Conservation (phyloP, 2,888 invertebrate genomes). For the Dicranocentrus wangi region DNA sequence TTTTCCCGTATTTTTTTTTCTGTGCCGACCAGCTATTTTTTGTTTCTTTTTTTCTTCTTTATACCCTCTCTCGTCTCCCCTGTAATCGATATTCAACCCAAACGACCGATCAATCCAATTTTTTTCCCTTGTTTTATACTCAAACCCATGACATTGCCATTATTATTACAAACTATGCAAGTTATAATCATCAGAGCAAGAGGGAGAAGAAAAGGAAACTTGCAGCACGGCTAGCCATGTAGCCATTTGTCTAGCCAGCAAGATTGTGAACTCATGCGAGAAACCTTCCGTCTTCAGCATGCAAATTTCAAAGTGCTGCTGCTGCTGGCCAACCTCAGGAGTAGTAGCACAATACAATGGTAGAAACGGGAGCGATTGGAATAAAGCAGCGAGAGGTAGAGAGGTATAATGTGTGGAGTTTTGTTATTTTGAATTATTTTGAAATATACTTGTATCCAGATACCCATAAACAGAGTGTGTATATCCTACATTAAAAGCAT, state of each 20-base stretch:
- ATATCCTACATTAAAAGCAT: constrained; percentile 30
- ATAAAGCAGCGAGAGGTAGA: too few relatives aligned
- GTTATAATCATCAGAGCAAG: constrained; percentile 49
- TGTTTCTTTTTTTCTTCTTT: constrained; percentile 28
- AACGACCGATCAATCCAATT: constrained; percentile 69
- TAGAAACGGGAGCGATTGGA: too few relatives aligned
- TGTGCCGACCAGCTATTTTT: constrained; percentile 26
- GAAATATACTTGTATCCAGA: too few relatives aligned
- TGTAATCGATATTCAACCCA: constrained; percentile 68
- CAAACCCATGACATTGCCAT: constrained; percentile 17
- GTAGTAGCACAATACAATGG: not conserved
- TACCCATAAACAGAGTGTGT: too few relatives aligned
- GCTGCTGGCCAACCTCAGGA: not conserved
- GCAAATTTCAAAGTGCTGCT: constrained; percentile 45
- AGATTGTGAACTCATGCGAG: constrained; percentile 59
- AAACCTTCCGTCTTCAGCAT: constrained; percentile 52
- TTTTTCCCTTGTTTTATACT: not conserved
- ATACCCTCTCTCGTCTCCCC: not conserved
- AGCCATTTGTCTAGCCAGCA: constrained; percentile 33
- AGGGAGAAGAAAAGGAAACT: constrained; percentile 27
- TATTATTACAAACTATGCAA: constrained; percentile 33
- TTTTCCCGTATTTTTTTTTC: constrained; percentile 42
- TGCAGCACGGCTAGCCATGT: constrained; percentile 18
- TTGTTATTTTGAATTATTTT: too few relatives aligned
- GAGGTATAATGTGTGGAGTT: not conserved